A percentile compares a stretch with the other conserved stretches of the same genome.
Conservation (phyloP, 30 jellyfish, hydroid and myxozoan species). For the Chrysaora quinquecirrha region DNA sequence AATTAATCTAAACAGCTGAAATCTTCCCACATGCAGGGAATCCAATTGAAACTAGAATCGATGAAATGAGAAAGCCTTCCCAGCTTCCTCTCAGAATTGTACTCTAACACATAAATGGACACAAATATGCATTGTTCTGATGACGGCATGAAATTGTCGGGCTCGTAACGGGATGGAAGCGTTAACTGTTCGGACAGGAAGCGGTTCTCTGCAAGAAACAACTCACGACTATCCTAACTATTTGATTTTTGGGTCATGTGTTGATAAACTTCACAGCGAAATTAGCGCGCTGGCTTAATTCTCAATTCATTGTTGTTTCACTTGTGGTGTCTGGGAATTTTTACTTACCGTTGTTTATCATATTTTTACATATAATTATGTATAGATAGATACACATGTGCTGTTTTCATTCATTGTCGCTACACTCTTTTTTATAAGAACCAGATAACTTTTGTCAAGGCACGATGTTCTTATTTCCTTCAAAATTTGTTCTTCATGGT, state of each 20-base stretch:
- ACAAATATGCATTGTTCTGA: neutral
- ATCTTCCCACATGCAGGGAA: too few species aligned
- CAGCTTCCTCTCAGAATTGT: too few species aligned
- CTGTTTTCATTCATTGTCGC: too few species aligned
- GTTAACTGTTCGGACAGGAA: neutral
- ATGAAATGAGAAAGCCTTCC: neutral
- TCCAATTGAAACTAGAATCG: too few species aligned
- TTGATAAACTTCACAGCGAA: neutral
- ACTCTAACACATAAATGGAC: neutral
- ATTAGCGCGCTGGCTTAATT: neutral
- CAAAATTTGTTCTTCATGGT: too few species aligned
- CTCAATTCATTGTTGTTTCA: neutral
- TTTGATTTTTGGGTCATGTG: slow-evolving; percentile 1
- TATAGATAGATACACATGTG: too few species aligned
- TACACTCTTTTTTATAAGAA: too few species aligned
- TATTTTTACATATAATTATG: too few species aligned
- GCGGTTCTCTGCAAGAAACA: neutral
- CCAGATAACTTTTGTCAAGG: too few species aligned
- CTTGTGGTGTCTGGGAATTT: neutral
- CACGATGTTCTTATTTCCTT: too few species aligned
- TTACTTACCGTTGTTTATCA: neutral
- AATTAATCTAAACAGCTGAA: too few species aligned
- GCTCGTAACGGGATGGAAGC: slow-evolving; percentile 3
- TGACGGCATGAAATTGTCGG: slow-evolving; percentile 1
- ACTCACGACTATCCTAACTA: neutral